phyloP scores from a whole-genome alignment of 2,797 vertebrate genomes.

The Cirrhinus molitorella region DNA sequence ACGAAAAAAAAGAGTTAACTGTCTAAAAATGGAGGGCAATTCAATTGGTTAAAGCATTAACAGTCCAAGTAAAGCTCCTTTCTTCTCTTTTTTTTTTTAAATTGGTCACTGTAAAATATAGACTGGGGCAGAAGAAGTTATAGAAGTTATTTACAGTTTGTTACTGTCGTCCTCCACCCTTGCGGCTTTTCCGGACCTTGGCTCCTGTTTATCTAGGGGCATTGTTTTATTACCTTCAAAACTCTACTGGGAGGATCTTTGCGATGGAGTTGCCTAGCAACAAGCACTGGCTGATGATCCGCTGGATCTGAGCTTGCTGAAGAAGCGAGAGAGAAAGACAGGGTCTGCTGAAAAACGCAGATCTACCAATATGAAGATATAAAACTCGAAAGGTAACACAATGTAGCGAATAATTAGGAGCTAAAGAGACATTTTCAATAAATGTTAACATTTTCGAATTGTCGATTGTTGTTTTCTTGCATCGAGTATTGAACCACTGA shows the following conservation, averaged over 20 bases:
- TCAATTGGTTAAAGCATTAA: background rate
- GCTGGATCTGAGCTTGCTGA: slow-evolving; percentile 71
- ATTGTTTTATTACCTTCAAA: slow-evolving; percentile 86
- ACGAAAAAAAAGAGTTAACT: background rate
- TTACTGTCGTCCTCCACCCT: slow-evolving; percentile 56
- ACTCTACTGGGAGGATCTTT: slow-evolving; percentile 80
- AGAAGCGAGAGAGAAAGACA: slow-evolving; percentile 46
- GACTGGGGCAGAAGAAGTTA: slow-evolving; percentile 47
- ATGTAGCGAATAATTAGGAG: background rate
- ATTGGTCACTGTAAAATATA: slow-evolving; percentile 42
- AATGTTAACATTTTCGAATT: background rate
- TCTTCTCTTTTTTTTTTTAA: slow-evolving; percentile 33
- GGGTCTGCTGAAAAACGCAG: slow-evolving; percentile 10
- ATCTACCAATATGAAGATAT: slow-evolving; percentile 1
- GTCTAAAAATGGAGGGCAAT: background rate
- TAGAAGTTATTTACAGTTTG: slow-evolving; percentile 65
- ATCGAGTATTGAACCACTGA: background rate
- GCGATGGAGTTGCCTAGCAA: slow-evolving; percentile 84
- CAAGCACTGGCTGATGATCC: slow-evolving; percentile 76
- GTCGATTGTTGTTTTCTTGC: background rate
- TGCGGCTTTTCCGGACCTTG: slow-evolving; percentile 67
- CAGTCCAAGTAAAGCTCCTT: background rate
- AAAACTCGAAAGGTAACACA: background rate
- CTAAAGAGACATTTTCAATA: background rate
- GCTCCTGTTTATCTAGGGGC: slow-evolving; percentile 82